Conservation (phyloP, 1,140 invertebrate genomes). For the Formica exsecta region DNA sequence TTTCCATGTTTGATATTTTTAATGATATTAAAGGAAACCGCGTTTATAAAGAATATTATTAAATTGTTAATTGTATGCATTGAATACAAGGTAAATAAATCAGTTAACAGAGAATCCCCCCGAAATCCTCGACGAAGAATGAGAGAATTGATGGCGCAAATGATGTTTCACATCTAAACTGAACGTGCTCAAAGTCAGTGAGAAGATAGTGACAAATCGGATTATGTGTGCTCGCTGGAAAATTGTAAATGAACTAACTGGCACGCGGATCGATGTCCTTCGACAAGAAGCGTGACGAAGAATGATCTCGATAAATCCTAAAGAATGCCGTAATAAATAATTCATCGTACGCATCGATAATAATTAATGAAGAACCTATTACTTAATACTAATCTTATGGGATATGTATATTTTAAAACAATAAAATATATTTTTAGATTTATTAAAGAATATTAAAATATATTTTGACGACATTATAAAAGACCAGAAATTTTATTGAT, state of each 20-base stretch:
- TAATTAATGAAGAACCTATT: not conserved
- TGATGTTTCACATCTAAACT: conserved; percentile 27
- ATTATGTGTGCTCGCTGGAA: conserved; percentile 25
- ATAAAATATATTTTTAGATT: not conserved
- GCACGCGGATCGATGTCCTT: not conserved
- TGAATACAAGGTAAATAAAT: not conserved
- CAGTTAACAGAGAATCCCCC: not conserved
- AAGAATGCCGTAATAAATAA: conserved; percentile 13
- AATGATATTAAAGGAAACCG: not conserved
- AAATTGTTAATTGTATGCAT: not conserved
- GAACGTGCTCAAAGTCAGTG: conserved; percentile 17
- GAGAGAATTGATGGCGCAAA: conserved; percentile 22
- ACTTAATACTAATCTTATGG: not conserved
- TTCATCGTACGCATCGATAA: not conserved
- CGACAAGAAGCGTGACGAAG: not conserved
- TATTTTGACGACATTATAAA: not conserved
- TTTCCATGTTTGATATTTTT: not conserved
- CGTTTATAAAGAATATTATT: not conserved
- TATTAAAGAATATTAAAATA: not conserved
- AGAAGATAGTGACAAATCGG: conserved; percentile 45
- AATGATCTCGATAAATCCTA: conserved; percentile 14
- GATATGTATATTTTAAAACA: not conserved
- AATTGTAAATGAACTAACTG: conserved; percentile 17
- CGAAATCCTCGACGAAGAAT: not conserved
- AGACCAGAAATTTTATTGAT: not conserved